phyloP scores from a whole-genome alignment of 2,113 vertebrate species.

The Oceanites oceanicus region DNA sequence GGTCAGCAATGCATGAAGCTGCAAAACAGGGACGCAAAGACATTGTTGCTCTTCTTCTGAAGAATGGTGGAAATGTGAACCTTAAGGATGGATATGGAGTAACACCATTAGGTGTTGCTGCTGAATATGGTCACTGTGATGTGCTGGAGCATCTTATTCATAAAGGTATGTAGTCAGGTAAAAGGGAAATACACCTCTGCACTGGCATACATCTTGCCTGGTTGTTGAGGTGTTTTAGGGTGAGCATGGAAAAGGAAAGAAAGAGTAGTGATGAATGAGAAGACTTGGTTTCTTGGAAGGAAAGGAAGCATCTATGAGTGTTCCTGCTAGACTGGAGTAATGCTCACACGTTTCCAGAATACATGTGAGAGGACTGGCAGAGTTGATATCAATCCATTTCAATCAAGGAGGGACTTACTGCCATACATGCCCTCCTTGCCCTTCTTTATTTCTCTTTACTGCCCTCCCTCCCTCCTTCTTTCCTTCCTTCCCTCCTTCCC shows the following conservation, averaged over 20 bases:
- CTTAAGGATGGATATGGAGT: slow-evolving; percentile 79
- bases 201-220: not conserved
- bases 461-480: not conserved
- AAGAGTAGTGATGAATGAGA: not conserved
- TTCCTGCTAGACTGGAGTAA: not conserved
- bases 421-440: not conserved
- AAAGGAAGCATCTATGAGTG: not conserved
- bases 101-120: slow-evolving; percentile 81
- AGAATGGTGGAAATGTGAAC: slow-evolving; percentile 75
- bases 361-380: not conserved
- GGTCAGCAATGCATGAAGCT: slow-evolving; percentile 86
- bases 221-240: not conserved
- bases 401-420: not conserved
- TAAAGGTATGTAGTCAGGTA: slow-evolving; percentile 67
- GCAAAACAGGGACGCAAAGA: slow-evolving; percentile 83
- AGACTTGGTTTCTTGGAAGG: not conserved
- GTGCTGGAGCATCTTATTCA: slow-evolving; percentile 83
- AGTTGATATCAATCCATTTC: not conserved
- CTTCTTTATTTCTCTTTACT: not conserved
- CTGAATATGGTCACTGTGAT: slow-evolving; percentile 80
- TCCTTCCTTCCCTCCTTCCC: too few species aligned
- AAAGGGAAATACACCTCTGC: not conserved
- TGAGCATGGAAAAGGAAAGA: not conserved
- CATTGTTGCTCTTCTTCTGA: slow-evolving; percentile 79
- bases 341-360: not conserved